Evolutionary conservation across 2,797 vertebrate species (phyloP), one percentile per base, ranked within the genome.

Genomic region (Acropternis orthonyx): DNA sequence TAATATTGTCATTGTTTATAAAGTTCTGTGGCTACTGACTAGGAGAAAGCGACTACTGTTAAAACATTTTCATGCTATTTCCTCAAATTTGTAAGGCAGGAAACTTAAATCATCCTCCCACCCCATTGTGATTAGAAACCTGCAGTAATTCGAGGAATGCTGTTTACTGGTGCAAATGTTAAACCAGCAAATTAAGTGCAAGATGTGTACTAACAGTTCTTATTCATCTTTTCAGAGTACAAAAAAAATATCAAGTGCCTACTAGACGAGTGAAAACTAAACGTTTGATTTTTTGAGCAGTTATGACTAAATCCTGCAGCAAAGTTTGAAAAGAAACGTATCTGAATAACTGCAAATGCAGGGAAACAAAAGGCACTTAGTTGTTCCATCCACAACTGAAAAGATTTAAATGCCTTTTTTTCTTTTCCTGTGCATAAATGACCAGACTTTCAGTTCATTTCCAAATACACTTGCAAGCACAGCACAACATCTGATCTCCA

Each of bases 11-110:
- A 78, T 77, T 65, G 48, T 61, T 55, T 71, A 28, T 36, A 76
- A 95, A 92, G 67, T 92, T 88, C 66, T 51, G 34, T 72, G 48
- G 49, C 37, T 72, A 62, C 78, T 55, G 58, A 87, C 67, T 36
- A 91, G 67, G 14, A 58, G 28, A 43, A 78, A 62, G 30, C 56
- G 36, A 92, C 30, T 30, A 61, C n/a, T 85, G 44, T 63, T 91
- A 88, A 86, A 96, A 95, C 88, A 92, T 92, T 92, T 96, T 94
- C 76, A 73, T 72, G 55, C 24, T 51, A 49, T 93, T 83, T 95
- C 52, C 77, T 92, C 46, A 68, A 39, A 89, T 86, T 79, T 86
- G 36, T 80, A 61, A 88, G 51, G 59, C 63, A 75, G 75, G 48
- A 58, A 55, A 61, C 18, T 65, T 67, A 74, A 94, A 73, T 51